These are phyloP conservation scores for Pipistrellus pipistrellus DNA, from an alignment of 2,797 vertebrate genomes.

Conservation along the genomic window DNA sequence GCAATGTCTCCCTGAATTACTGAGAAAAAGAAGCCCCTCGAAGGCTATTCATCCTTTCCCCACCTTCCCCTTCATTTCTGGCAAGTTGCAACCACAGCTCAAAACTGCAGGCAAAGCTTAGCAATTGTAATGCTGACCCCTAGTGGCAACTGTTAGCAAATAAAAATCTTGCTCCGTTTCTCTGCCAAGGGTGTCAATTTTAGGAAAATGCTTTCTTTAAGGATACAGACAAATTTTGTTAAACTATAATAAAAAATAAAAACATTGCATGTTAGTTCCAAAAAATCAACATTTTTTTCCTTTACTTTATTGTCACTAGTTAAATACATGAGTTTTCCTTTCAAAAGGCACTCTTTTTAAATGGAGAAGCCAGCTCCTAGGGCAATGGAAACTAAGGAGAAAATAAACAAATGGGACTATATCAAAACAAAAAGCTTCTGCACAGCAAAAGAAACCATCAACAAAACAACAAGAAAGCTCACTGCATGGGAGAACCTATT, in stretches of 20 bases:
- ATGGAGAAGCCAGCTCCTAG: conserved; percentile 1
- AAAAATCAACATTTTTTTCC: conserved; percentile 43
- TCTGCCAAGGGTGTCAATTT: conserved; percentile 51
- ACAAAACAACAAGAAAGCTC: no score
- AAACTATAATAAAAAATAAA: conserved; percentile 67
- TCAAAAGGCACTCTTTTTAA: conserved; percentile 46
- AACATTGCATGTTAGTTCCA: conserved; percentile 53
- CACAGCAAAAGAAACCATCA: no score
- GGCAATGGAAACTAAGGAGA: no score
- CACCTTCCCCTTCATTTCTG: neutral
- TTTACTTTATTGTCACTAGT: conserved; percentile 36
- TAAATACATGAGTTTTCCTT: conserved; percentile 49
- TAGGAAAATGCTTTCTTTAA: conserved; percentile 71
- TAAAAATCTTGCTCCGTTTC: conserved; percentile 51
- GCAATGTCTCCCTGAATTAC: conserved; percentile 52
- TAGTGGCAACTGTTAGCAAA: conserved; percentile 78
- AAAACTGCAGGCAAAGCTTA: conserved; percentile 59
- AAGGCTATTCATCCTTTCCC: conserved; percentile 72
- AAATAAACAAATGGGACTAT: no score
- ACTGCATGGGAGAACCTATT: no score
- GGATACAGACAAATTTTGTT: conserved; percentile 56
- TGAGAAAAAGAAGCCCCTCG: conserved; percentile 76
- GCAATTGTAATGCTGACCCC: conserved; percentile 86
- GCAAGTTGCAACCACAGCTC: neutral
- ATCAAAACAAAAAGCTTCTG: no score